Evolutionary conservation across 2,113 vertebrate genomes (phyloP).

Genomic region (Clarias gariepinus): DNA sequence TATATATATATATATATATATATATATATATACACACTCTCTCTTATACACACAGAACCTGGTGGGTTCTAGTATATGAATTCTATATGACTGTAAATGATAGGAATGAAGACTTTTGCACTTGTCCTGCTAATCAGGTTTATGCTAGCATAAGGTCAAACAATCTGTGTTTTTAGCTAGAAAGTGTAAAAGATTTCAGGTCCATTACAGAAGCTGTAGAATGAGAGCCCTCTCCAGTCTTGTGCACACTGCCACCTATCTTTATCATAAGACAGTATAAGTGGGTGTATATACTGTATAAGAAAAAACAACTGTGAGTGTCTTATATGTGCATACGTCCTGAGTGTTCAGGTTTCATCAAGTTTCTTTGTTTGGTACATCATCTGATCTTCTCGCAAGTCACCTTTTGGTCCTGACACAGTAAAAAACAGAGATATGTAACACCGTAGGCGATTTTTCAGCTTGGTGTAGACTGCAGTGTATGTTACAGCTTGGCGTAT

Average conservation of each 20-base stretch:
- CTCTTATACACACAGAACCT: neutral
- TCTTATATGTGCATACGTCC: neutral
- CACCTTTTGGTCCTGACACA: neutral
- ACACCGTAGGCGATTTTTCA: neutral
- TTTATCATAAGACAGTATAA: neutral
- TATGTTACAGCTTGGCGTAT: constrained; percentile 44
- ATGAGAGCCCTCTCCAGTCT: constrained; percentile 3
- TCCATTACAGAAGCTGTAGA: neutral
- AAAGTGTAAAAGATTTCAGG: neutral
- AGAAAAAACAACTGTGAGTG: neutral
- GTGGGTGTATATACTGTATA: constrained; percentile 11
- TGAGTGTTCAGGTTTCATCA: neutral
- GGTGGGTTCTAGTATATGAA: neutral
- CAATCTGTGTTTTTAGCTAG: neutral
- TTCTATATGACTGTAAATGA: neutral
- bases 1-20: too few relatives aligned
- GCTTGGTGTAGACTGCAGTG: constrained; percentile 9
- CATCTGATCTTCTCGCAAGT: neutral
- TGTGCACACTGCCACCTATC: constrained; percentile 24
- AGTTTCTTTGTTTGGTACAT: neutral
- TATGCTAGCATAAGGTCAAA: neutral
- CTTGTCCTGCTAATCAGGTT: neutral
- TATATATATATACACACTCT: too few relatives aligned
- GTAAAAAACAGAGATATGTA: too few relatives aligned
- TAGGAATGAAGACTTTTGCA: neutral